phyloP scores from a whole-genome alignment of 2,888 invertebrate genomes.

The Thelaira solivaga region DNA sequence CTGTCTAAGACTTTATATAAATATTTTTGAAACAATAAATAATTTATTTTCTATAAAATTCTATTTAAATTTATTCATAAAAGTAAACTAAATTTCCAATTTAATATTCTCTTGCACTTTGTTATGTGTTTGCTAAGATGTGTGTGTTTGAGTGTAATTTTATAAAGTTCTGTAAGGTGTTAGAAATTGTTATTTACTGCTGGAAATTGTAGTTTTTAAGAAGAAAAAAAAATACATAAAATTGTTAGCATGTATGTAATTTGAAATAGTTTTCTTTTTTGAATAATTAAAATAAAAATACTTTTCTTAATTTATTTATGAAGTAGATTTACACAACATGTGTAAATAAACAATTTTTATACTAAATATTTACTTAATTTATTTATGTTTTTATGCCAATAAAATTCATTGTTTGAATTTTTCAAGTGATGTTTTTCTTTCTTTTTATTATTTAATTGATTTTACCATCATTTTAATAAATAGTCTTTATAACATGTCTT shows the following conservation, averaged over 20 bases:
- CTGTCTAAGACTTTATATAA: not conserved
- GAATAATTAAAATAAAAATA: not conserved
- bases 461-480: too few species aligned
- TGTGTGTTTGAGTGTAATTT: not conserved
- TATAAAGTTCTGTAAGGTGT: constrained; percentile 6
- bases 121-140: too few species aligned
- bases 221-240: not conserved
- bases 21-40: constrained; percentile 6
- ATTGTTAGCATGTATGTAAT: constrained; percentile 13
- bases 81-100: constrained; percentile 1
- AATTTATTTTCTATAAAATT: constrained; percentile 8
- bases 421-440: too few species aligned
- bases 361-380: too few species aligned
- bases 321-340: not conserved
- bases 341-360: not conserved
- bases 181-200: constrained; percentile 2
- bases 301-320: too few species aligned
- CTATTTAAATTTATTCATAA: constrained; percentile 29
- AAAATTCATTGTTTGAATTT: too few species aligned
- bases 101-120: not conserved
- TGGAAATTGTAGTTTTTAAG: not conserved
- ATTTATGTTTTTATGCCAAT: too few species aligned
- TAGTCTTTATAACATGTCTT: too few species aligned
- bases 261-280: not conserved
- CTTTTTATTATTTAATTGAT: too few species aligned